Evolutionary conservation across 2,113 vertebrate species (phyloP), one percentile per base, ranked within the genome.

Genomic region (Hemicordylus capensis): DNA sequence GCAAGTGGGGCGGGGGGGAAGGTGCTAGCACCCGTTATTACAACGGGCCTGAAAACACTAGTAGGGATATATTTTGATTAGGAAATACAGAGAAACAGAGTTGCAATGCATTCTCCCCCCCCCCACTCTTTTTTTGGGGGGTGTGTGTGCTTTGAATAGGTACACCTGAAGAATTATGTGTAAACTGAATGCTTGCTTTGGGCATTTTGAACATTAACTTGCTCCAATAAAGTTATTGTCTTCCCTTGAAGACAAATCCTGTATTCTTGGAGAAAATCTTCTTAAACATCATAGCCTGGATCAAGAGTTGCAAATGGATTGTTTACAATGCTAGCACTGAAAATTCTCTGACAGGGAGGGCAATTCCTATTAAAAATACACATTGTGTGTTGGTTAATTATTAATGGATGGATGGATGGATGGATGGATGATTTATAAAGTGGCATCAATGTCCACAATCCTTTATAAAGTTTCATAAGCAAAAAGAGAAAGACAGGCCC

Each of bases 351-450:
- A 6, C 15, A 22, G 15, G 76, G 66, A 37, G 59, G 39, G 44
- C 56, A 39, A 39, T 72, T 63, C 67, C 76, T 78, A 46, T 85
- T 78, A 28, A 83, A 78, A 70, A 26, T 46, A 78, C 64, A 73
- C 67, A 85, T 58, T 85, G 79, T 85, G 31, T 42, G 63, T 63
- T 34, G 19, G 84, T 85, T 34, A 79, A 80, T 85, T 72, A 85
- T 85, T 72, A 85, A 72, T 37, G 14, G n/a, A n/a, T n/a, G n/a
- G n/a, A n/a, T 73, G 67, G 6, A 59, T 54, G 51, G 76, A 31
- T 66, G 61, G 69, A 85, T 85, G 42, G 63, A 85, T 79, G 66
- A 73, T 79, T 61, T 59, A 79, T 77, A 56, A 28, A 34, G 34
- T 14, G 42, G 56, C n/a, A 72, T 72, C 56, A 54, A 66, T 39